Conservation (phyloP, 2,888 invertebrate species). For the Dynastes tityus region DNA sequence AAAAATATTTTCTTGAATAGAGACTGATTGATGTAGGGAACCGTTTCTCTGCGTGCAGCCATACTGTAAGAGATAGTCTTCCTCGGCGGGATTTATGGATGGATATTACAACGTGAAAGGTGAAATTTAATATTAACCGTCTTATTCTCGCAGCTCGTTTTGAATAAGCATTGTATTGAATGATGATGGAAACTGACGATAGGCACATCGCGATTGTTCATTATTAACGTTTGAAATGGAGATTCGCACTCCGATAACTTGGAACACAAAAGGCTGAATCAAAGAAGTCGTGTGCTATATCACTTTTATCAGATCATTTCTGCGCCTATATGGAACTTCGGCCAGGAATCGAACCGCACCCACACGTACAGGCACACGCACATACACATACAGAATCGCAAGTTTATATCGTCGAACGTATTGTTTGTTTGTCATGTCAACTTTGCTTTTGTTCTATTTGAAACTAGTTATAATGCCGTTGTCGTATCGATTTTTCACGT, state of each 20-base stretch:
- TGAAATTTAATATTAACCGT: not conserved
- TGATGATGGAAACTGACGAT: slow-evolving; percentile 4
- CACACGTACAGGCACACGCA: not conserved
- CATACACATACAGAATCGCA: not conserved
- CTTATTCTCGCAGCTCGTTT: not conserved
- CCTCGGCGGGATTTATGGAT: too few relatives aligned
- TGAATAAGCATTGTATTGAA: slow-evolving; percentile 3
- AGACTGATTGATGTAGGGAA: too few relatives aligned
- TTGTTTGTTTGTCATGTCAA: slow-evolving; percentile 41
- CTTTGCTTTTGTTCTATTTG: slow-evolving; percentile 44
- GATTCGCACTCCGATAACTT: slow-evolving; percentile 10
- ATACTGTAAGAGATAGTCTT: too few relatives aligned
- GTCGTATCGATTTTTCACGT: slow-evolving; percentile 38
- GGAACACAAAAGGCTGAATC: slow-evolving; percentile 25
- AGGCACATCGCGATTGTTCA: slow-evolving; percentile 24
- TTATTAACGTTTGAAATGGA: slow-evolving; percentile 11
- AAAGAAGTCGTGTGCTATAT: slow-evolving; percentile 35
- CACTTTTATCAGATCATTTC: slow-evolving; percentile 40
- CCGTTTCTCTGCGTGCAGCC: too few relatives aligned
- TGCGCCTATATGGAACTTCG: slow-evolving; percentile 3
- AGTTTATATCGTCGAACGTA: slow-evolving; percentile 24
- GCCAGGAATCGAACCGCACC: slow-evolving; percentile 20
- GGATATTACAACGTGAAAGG: not conserved
- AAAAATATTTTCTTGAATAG: too few relatives aligned
- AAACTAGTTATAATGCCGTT: slow-evolving; percentile 34